Percentiles rank a stretch among this genome's conserved stretches.
Evolutionary conservation across 2,113 vertebrate species (phyloP).

Genomic region (Tragelaphus imberbis): DNA sequence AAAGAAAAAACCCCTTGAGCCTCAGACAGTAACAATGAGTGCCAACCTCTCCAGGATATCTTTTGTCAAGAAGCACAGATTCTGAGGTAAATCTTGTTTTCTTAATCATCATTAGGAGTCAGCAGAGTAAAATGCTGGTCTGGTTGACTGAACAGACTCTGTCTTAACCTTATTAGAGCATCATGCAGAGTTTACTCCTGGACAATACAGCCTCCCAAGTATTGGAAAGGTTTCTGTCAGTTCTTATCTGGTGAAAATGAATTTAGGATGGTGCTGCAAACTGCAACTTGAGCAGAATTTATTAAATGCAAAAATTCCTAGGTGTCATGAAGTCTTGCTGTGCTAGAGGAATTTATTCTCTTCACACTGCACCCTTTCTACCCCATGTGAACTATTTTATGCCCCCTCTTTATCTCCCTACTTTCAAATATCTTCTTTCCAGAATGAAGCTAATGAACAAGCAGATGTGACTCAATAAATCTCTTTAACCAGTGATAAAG

Average conservation of each 20-base stretch:
- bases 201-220: background rate
- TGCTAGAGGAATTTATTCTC: background rate
- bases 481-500: background rate
- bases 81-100: background rate
- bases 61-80: background rate
- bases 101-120: background rate
- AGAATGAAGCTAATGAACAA: background rate
- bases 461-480: background rate
- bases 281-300: background rate
- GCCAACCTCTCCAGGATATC: background rate
- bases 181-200: background rate
- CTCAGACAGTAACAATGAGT: constrained; percentile 3
- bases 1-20: constrained; percentile 23
- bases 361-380: background rate
- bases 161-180: background rate
- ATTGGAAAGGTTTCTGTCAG: background rate
- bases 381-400: accelerated
- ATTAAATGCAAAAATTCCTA: background rate
- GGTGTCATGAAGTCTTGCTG: background rate
- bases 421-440: background rate
- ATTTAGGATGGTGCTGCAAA: background rate
- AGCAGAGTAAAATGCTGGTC: background rate
- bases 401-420: background rate
- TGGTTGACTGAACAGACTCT: background rate
- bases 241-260: background rate